phyloP scores from a whole-genome alignment of 1,140 invertebrate species.

The Coelopa frigida region DNA sequence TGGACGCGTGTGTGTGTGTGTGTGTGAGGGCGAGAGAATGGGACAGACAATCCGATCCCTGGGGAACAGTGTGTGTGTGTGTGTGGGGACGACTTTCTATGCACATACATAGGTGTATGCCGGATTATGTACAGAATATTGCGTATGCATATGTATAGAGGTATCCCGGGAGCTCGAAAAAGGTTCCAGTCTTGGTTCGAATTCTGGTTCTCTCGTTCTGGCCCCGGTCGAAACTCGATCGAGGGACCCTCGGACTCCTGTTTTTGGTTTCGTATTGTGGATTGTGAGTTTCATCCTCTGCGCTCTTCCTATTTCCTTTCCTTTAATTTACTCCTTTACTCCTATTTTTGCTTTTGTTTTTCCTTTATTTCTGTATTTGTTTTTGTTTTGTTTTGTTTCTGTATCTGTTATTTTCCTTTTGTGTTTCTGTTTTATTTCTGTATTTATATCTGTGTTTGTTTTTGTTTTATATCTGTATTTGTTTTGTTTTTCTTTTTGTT shows the following conservation, averaged over 20 bases:
- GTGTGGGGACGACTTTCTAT: background rate
- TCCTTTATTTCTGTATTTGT: background rate
- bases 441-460: slow-evolving; percentile 8
- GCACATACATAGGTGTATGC: background rate
- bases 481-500: slow-evolving; percentile 5
- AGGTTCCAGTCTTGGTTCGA: background rate
- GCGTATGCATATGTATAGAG: slow-evolving; percentile 1
- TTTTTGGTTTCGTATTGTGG: slow-evolving; percentile 1
- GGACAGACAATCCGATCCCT: too few species aligned
- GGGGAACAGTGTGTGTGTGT: slow-evolving; percentile 15
- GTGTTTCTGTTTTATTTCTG: background rate
- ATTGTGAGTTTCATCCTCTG: background rate
- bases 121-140: slow-evolving; percentile 8
- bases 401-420: background rate
- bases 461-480: slow-evolving; percentile 2
- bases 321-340: slow-evolving; percentile 6
- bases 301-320: slow-evolving; percentile 2
- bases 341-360: slow-evolving; percentile 1
- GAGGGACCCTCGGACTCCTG: too few species aligned
- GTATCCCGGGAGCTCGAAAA: background rate
- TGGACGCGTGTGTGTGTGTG: slow-evolving; percentile 14
- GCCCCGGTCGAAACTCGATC: slow-evolving; percentile 8
- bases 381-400: background rate
- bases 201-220: background rate
- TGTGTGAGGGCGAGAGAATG: slow-evolving; percentile 15